Conservation (phyloP, 2,888 invertebrate species). For the Dastarcus helophoroides region DNA sequence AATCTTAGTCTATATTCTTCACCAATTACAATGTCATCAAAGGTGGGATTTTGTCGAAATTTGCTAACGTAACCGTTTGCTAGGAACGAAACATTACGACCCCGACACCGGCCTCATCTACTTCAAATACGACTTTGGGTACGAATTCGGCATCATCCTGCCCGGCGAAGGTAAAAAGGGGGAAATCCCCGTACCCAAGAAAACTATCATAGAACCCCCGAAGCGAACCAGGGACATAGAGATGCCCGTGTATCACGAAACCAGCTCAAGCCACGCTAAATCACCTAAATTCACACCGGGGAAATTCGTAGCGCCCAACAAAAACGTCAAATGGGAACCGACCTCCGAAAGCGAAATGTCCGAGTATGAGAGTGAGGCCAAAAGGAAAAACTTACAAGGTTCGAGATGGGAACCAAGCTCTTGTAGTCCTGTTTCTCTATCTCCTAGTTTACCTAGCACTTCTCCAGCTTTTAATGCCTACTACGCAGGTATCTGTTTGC, state of each 20-base stretch:
- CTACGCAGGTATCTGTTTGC: slow-evolving; percentile 20
- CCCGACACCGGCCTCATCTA: slow-evolving; percentile 66
- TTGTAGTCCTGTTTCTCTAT: slow-evolving; percentile 45
- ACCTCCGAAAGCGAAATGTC: slow-evolving; percentile 53
- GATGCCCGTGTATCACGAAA: slow-evolving; percentile 57
- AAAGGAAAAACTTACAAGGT: slow-evolving; percentile 30
- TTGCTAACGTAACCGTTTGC: too few relatives aligned
- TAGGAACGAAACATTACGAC: slow-evolving; percentile 66
- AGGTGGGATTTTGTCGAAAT: too few relatives aligned
- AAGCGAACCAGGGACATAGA: slow-evolving; percentile 48
- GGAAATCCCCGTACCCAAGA: slow-evolving; percentile 35
- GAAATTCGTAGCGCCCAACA: slow-evolving; percentile 33
- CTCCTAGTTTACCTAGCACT: slow-evolving; percentile 47
- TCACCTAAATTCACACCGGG: slow-evolving; percentile 35
- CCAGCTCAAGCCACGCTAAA: slow-evolving; percentile 15
- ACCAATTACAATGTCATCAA: too few relatives aligned
- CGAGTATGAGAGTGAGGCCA: slow-evolving; percentile 41
- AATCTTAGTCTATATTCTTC: too few relatives aligned
- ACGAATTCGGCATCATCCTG: slow-evolving; percentile 62
- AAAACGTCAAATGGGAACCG: slow-evolving; percentile 48
- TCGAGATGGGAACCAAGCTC: slow-evolving; percentile 39
- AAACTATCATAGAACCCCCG: slow-evolving; percentile 40
- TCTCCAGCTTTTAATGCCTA: slow-evolving; percentile 41
- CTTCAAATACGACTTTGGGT: slow-evolving; percentile 73
- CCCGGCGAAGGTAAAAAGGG: slow-evolving; percentile 51